Percentiles rank a stretch among this genome's conserved stretches.
Evolutionary conservation across 2,797 vertebrate genomes (phyloP).

Genomic region (Microchirus variegatus): DNA sequence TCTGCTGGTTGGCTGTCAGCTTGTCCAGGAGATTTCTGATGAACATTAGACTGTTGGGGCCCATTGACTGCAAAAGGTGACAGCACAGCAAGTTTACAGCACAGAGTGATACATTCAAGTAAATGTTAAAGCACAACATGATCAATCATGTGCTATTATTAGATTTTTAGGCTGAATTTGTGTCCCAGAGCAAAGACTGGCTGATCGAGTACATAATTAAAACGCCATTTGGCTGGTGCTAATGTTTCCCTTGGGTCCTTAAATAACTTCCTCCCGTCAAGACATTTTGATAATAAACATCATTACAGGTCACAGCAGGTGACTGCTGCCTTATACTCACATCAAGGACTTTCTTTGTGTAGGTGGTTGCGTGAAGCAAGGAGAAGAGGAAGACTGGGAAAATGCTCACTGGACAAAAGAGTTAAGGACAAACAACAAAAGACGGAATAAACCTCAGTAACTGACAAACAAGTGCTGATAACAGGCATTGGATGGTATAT

Average conservation of each 20-base stretch:
- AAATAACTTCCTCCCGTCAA: conserved; percentile 3
- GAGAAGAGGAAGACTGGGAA: conserved; percentile 98
- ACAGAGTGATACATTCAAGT: neutral
- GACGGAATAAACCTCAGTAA: neutral
- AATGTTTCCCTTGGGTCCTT: conserved; percentile 5
- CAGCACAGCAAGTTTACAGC: neutral
- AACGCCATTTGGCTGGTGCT: conserved; percentile 25
- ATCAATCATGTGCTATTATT: conserved; percentile 6
- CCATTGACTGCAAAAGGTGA: conserved; percentile 82
- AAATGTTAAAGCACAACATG: conserved; percentile 2
- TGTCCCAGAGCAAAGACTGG: neutral
- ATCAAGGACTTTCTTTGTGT: conserved; percentile 97
- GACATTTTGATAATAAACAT: conserved; percentile 6
- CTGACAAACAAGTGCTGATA: too few relatives aligned
- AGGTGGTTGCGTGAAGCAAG: conserved; percentile 95
- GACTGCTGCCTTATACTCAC: conserved; percentile 82
- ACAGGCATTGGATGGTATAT: too few relatives aligned
- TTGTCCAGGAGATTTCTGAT: conserved; percentile 92
- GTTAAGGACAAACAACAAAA: conserved; percentile 79
- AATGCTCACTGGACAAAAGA: conserved; percentile 91
- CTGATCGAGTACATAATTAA: conserved; percentile 31
- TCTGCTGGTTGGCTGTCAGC: conserved; percentile 94
- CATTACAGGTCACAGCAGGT: conserved; percentile 8
- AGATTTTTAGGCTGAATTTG: conserved; percentile 2
- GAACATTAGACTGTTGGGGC: conserved; percentile 89